These are phyloP conservation scores for Porites cylindrica DNA, from an alignment of 92 coral and sea anemone species.

Conservation along the genomic window DNA sequence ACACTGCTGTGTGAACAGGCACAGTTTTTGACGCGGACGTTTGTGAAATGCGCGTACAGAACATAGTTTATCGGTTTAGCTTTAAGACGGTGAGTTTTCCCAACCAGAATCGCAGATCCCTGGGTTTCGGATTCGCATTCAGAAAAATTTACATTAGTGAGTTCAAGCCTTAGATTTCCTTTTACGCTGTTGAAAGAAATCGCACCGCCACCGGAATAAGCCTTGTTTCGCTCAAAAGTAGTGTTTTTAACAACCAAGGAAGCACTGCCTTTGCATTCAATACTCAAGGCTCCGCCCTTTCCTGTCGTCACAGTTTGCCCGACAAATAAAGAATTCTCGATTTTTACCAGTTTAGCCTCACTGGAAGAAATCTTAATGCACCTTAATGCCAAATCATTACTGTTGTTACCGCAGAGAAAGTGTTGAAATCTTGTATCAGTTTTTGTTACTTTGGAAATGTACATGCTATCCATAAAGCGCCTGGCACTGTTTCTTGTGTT, in stretches of 20 bases:
- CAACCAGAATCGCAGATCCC: constrained; percentile 31
- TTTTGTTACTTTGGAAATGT: constrained; percentile 18
- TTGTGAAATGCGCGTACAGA: constrained; percentile 10
- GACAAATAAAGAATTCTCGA: constrained; percentile 33
- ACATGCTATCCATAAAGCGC: constrained; percentile 26
- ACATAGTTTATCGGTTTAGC: constrained; percentile 17
- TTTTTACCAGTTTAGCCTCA: background rate
- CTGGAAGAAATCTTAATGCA: constrained; percentile 33
- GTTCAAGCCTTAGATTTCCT: constrained; percentile 5
- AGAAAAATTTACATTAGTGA: constrained; percentile 34
- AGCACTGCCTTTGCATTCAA: constrained; percentile 3
- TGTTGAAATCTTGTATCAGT: background rate
- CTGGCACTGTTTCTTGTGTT: background rate
- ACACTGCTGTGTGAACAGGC: background rate
- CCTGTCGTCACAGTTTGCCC: constrained; percentile 7
- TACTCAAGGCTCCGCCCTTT: constrained; percentile 24
- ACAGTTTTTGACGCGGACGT: constrained; percentile 8
- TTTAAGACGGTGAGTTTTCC: background rate
- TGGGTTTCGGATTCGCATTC: constrained; percentile 4
- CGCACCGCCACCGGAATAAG: constrained; percentile 41
- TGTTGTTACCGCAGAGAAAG: constrained; percentile 35
- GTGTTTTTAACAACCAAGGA: constrained; percentile 28
- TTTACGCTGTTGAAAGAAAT: constrained; percentile 5
- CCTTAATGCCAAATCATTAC: constrained; percentile 11
- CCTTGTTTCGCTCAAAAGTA: constrained; percentile 30